These are phyloP conservation scores for Conchocele bisecta DNA, from an alignment of 2,888 invertebrate genomes.

Conservation along the genomic window DNA sequence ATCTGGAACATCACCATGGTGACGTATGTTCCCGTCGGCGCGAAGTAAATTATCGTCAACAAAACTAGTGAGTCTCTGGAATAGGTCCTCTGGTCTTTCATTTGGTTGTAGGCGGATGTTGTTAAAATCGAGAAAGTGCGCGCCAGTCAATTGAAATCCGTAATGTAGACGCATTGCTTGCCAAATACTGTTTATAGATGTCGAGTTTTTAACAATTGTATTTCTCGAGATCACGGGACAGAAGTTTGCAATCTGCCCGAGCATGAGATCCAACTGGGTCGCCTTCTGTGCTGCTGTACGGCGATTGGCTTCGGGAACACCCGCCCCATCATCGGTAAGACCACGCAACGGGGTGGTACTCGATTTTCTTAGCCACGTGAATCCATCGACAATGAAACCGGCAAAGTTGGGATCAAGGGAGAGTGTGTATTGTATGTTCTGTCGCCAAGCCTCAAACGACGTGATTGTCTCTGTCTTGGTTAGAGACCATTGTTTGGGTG, in stretches of 20 bases:
- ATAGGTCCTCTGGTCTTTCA: slow-evolving; percentile 55
- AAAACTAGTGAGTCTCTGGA: slow-evolving; percentile 48
- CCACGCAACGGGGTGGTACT: slow-evolving; percentile 31
- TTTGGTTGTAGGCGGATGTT: slow-evolving; percentile 38
- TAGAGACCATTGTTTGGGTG: slow-evolving; percentile 30
- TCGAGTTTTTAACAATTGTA: slow-evolving; percentile 49
- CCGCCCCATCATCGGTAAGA: slow-evolving; percentile 23
- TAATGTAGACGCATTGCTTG: slow-evolving; percentile 46
- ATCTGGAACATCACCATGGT: slow-evolving; percentile 40
- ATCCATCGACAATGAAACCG: slow-evolving; percentile 26
- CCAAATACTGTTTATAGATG: slow-evolving; percentile 37
- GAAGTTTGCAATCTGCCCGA: slow-evolving; percentile 55
- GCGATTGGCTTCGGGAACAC: slow-evolving; percentile 7
- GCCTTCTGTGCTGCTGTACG: slow-evolving; percentile 39
- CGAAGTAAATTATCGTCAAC: slow-evolving; percentile 48
- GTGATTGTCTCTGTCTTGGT: slow-evolving; percentile 22
- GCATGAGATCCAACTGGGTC: slow-evolving; percentile 40
- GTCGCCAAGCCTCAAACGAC: slow-evolving; percentile 23
- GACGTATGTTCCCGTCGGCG: slow-evolving; percentile 32
- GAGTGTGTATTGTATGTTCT: slow-evolving; percentile 18
- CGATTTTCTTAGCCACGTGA: slow-evolving; percentile 47
- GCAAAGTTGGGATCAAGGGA: slow-evolving; percentile 30
- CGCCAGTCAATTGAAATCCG: slow-evolving; percentile 51
- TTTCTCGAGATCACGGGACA: slow-evolving; percentile 40
- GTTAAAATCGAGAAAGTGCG: slow-evolving; percentile 47